Evolutionary conservation across 1,140 invertebrate genomes (phyloP).

Genomic region (Drosophila fuyamai): DNA sequence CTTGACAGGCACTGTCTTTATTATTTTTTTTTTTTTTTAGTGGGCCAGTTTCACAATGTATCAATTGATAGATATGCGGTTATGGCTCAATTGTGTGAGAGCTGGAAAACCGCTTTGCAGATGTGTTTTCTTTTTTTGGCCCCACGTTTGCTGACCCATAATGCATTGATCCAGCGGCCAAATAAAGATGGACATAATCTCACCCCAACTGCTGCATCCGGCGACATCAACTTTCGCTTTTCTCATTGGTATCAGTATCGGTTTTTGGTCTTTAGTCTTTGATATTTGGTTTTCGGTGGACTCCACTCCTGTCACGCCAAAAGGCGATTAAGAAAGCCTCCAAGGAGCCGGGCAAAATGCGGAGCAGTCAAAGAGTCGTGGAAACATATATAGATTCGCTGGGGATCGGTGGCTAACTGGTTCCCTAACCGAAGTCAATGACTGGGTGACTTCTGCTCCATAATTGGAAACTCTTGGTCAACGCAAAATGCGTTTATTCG

Average conservation of each 20-base stretch:
- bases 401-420: slow-evolving; percentile 38
- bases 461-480: slow-evolving; percentile 54
- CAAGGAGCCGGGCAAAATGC: slow-evolving; percentile 31
- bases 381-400: background rate
- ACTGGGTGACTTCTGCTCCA: slow-evolving; percentile 67
- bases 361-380: slow-evolving; percentile 5
- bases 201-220: slow-evolving; percentile 57
- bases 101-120: slow-evolving; percentile 58
- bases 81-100: slow-evolving; percentile 61
- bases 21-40: slow-evolving; percentile 8
- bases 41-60: slow-evolving; percentile 42
- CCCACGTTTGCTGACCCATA: slow-evolving; percentile 59
- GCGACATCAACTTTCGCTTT: slow-evolving; percentile 77
- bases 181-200: slow-evolving; percentile 58
- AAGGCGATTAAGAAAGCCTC: slow-evolving; percentile 61
- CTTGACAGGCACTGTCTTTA: slow-evolving; percentile 36
- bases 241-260: slow-evolving; percentile 29
- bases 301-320: slow-evolving; percentile 46
- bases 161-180: slow-evolving; percentile 52
- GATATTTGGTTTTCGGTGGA: slow-evolving; percentile 20
- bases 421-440: slow-evolving; percentile 57
- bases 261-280: slow-evolving; percentile 11
- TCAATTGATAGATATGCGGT: slow-evolving; percentile 31
- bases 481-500: slow-evolving; percentile 28
- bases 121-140: slow-evolving; percentile 37